Conservation (phyloP, 1,140 invertebrate species). For the Drosophila trapezifrons region DNA sequence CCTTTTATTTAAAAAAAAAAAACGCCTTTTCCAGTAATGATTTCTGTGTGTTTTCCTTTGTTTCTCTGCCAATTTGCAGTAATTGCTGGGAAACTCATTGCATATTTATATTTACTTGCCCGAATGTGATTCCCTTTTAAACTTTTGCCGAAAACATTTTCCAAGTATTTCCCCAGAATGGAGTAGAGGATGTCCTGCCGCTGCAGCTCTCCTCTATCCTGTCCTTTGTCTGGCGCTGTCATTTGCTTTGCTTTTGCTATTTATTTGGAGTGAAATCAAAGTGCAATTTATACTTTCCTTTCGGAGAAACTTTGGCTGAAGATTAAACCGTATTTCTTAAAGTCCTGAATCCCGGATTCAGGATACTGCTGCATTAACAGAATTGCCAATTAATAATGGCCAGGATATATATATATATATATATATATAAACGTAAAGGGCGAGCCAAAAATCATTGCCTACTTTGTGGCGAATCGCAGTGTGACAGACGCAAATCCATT, state of each 20-base stretch:
- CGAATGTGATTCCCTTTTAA: conserved; percentile 14
- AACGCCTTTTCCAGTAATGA: not conserved
- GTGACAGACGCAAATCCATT: conserved; percentile 55
- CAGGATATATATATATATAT: not conserved
- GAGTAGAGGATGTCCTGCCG: not conserved
- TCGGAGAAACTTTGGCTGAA: not conserved
- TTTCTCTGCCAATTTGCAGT: conserved; percentile 27
- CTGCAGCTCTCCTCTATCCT: not conserved
- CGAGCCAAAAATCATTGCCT: conserved; percentile 38
- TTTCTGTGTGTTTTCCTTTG: conserved; percentile 2
- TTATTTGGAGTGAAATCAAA: conserved; percentile 51
- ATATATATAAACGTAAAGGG: not conserved
- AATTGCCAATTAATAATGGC: conserved; percentile 69
- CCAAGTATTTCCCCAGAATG: conserved; percentile 21
- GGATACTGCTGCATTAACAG: conserved; percentile 35
- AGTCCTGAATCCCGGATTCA: not conserved
- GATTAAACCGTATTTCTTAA: conserved; percentile 3
- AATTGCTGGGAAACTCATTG: conserved; percentile 17
- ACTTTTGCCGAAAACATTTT: conserved; percentile 27
- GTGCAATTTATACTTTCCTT: conserved; percentile 33
- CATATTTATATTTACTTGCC: conserved; percentile 32
- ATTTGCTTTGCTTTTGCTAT: conserved; percentile 30
- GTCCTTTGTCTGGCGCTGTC: conserved; percentile 9
- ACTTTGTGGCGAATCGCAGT: conserved; percentile 29
- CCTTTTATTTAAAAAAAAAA: not conserved